Evolutionary conservation across 2,113 vertebrate species (phyloP).

Genomic region (Isichthys henryi): DNA sequence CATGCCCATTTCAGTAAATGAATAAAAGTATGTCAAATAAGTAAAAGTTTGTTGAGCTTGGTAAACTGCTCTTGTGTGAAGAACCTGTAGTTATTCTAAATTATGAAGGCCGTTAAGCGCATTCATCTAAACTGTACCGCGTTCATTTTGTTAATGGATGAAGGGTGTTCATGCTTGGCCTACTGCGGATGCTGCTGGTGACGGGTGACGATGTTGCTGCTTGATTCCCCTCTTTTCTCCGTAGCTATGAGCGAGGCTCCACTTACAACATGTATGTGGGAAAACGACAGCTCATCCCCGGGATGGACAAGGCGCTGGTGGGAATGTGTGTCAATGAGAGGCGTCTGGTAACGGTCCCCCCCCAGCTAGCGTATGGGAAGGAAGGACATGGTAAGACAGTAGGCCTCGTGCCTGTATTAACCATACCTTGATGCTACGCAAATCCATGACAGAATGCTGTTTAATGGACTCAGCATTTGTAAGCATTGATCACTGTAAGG

Average conservation of each 20-base stretch:
- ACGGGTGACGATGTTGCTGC: not conserved
- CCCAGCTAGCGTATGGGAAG: constrained; percentile 79
- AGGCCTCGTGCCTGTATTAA: not conserved
- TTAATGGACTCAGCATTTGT: not conserved
- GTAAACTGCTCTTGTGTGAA: not conserved
- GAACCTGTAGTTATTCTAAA: not conserved
- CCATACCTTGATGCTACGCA: not conserved
- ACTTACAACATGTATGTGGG: constrained; percentile 92
- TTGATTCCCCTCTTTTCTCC: constrained; percentile 6
- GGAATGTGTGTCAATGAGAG: constrained; percentile 95
- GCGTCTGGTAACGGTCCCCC: constrained; percentile 80
- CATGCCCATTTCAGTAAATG: not conserved
- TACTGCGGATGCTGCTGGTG: not conserved
- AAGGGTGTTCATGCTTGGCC: not conserved
- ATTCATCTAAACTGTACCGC: not conserved
- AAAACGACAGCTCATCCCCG: constrained; percentile 81
- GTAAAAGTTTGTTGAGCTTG: not conserved
- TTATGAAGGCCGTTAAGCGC: not conserved
- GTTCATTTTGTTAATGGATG: not conserved
- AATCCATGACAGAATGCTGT: not conserved
- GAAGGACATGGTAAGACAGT: constrained; percentile 73
- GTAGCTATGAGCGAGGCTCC: constrained; percentile 85
- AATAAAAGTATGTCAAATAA: not conserved
- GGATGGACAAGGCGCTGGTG: constrained; percentile 90
- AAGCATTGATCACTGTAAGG: not conserved